Evolutionary conservation across 2,797 vertebrate genomes (phyloP), one percentile per base, ranked within the genome.

Genomic region (Mionectes olivaceus): DNA sequence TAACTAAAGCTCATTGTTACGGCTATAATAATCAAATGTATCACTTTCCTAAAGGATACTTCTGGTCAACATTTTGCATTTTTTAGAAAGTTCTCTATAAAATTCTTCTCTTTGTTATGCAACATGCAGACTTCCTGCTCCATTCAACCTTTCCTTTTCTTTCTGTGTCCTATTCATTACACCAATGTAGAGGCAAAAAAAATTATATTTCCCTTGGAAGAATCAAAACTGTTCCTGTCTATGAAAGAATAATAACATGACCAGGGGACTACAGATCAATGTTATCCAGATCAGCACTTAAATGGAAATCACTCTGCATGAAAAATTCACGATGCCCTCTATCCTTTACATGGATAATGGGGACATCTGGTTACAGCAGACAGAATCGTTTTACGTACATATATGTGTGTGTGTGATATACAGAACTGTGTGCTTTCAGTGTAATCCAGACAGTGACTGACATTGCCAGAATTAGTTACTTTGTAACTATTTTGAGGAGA

Each of bases 221-320:
- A 93, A 86, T 28, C 23, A 84, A 93, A 97, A 84, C 25, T 87
- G 59, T 71, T 50, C 23, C 5, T 25, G 53, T 96, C 88, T 88
- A 68, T 18, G 60, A n/a, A 90, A 93, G 55, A 56, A 64, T 68
- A 95, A 92, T 69, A 82, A 86, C 41, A 65, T 67, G 73, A 89
- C 47, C 74, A 86, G 63, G 47, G 47, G 25, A 91, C 77, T 87
- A 85, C 56, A 94, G 94, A 96, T 93, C 96, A 94, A 90, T 94
- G 93, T 92, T 95, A 94, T 95, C 89, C 94, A 91, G 93, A 94
- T 96, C 81, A 89, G 91, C 94, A 96, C 88, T 97, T 97, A 95
- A 94, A 90, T 91, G 91, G 92, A 96, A 95, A 94, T 96, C 88
- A 84, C 78, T 94, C 93, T 68, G 75, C 92, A 96, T 96, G 96